phyloP scores from a whole-genome alignment of 1,140 invertebrate genomes.

The Drosophila novamexicana region DNA sequence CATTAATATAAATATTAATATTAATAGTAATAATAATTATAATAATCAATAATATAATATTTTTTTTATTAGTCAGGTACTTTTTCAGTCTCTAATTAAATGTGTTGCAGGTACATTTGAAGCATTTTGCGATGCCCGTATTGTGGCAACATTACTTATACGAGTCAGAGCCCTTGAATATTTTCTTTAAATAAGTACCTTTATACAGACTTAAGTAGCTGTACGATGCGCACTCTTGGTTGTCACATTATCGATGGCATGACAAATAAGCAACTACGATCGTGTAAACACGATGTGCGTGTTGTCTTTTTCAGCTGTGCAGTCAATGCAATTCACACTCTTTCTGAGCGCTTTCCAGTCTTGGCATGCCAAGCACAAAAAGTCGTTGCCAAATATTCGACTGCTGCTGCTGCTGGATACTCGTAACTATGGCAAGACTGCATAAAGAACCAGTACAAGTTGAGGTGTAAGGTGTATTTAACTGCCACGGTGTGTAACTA shows the following conservation, averaged over 20 bases:
- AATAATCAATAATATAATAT: no score
- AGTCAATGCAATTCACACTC: conserved; percentile 17
- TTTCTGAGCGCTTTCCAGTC: conserved; percentile 51
- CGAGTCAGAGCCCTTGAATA: no score
- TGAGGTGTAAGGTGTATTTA: conserved; percentile 40
- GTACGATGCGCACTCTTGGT: conserved; percentile 17
- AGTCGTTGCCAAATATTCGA: conserved; percentile 74
- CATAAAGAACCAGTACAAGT: conserved; percentile 71
- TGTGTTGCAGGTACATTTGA: no score
- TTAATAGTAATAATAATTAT: no score
- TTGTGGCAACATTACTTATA: no score
- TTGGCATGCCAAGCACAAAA: conserved; percentile 33
- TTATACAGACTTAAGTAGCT: not conserved
- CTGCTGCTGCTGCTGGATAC: conserved; percentile 26
- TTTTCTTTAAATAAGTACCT: not conserved
- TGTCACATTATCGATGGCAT: conserved; percentile 28
- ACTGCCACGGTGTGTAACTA: conserved; percentile 28
- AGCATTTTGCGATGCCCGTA: no score
- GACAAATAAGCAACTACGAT: conserved; percentile 23
- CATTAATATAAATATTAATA: no score
- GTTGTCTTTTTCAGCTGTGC: not conserved
- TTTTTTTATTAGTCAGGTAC: no score
- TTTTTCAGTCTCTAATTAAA: no score
- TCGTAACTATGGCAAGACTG: conserved; percentile 58
- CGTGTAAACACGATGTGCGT: conserved; percentile 32